Base-by-base conservation (phyloP, 2,888 invertebrate species). In the Bruchidius siliquastri region DNA sequence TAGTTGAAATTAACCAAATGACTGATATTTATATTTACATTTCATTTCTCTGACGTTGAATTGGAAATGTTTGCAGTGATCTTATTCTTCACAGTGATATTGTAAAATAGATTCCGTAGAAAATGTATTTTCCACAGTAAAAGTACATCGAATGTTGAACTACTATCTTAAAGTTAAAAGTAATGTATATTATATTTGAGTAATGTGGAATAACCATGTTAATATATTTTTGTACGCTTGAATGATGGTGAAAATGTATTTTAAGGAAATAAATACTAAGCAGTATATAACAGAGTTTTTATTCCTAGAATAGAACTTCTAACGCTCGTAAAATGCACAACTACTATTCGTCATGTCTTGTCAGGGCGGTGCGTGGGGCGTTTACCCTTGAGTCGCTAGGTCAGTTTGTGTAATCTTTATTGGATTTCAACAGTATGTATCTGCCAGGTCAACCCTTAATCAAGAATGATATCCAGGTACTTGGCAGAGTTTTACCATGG, bases 191-290 rank as follows among this genome's bases (percentile, higher is more conserved):
- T 74, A 74, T 74, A 76, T 74, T 75, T 68, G 72, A 75, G 75
- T 75, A 76, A 78, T 74, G 75, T 77, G 72, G 77, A 78, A 83
- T 85, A 84, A 83, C 83, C 82, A 83, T 84, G 83, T 85, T 83
- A 82, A 84, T 86, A 86, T 86, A 86, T 86, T 86, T 86, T 86
- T 86, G 85, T 86, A 86, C 85, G 85, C 85, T 85, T 85, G 86
- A 82, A 84, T 84, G 85, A 85, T 84, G 86, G 85, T 79, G 83
- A 82, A 83, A 82, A 82, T 81, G 82, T 82, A 84, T 82, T 84
- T 83, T 82, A 82, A 83, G 22, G 68, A 68, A 21, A 68, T 68
- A 68, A 68, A 68, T 68, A 68, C 49, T 49, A 49, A 49, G 49
- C 49, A 49, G 49, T 49, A 49, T 13, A 49, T 4, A 3, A 49